Base-by-base conservation (phyloP, 2,888 invertebrate species). In the Netelia melanura region DNA sequence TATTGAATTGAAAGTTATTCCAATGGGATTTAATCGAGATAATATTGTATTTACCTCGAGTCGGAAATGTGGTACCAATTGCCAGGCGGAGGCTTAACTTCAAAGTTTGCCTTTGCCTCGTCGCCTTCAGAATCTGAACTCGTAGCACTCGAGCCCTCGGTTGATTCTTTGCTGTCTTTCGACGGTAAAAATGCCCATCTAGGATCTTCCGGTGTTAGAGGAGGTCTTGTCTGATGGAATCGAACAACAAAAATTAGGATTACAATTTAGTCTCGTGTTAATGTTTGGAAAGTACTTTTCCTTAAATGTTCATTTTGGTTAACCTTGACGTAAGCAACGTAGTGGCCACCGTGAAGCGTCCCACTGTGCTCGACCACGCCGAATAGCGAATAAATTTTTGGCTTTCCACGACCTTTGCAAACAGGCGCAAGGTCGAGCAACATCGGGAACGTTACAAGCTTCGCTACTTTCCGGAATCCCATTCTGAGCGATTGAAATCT, bases 301-400 rank as follows among this genome's bases (percentile, higher is more conserved):
- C 11, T 14, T 48, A 3, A 48, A 14, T 3, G 14, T 62, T 30
- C n/a, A 6, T 30, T 5, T 38, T 43, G 21, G 14, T 44, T 89
- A 74, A 98, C 97, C 95, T 98, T 98, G 1, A 99, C 98, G 91
- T 98, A 99, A 6, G 99, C 98, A 0, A 98, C 98, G 92, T 99
- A 99, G 92, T 97, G 97, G 38, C 97, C 97, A 52, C 98, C 98
- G 91, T 97, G 97, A 93, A 99, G 96, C 3, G 97, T 96, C 0
- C 99, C 99, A 76, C 97, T 97, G 92, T 99, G 99, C 92, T 98
- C 98, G 2, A 99, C 99, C 0, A 99, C 97, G 0, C 98, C 99
- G 91, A 98, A 99, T 75, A 99, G 94, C 0, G 98, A 96, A 93
- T 99, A 99, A 43, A 98, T 94, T 72, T 89, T 90, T 89, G 95